A percentile compares a stretch with the other conserved stretches of the same genome.
Conservation (phyloP, 2,888 invertebrate species). For the Dynastes tityus region DNA sequence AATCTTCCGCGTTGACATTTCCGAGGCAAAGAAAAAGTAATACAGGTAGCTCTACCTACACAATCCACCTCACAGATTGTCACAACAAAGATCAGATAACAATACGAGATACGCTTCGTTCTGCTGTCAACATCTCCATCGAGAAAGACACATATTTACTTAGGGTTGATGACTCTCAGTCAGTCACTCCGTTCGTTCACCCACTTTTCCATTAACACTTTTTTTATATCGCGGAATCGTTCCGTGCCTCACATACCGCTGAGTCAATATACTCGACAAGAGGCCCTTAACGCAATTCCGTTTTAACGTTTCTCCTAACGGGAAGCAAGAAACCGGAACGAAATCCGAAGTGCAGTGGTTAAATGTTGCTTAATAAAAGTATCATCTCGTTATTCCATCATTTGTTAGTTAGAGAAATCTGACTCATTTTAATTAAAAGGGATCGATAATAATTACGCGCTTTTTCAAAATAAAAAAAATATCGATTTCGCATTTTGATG, state of each 20-base stretch:
- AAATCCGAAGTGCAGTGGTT: background rate
- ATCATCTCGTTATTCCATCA: no score
- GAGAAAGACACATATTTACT: constrained; percentile 45
- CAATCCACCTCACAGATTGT: constrained; percentile 25
- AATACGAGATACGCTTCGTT: constrained; percentile 16
- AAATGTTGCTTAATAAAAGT: background rate
- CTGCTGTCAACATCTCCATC: constrained; percentile 37
- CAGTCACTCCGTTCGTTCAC: constrained; percentile 37
- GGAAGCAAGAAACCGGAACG: background rate
- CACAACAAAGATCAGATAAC: constrained; percentile 36
- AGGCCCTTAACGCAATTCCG: constrained; percentile 32
- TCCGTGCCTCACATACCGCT: constrained; percentile 14
- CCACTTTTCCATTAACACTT: constrained; percentile 34
- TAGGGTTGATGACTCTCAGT: constrained; percentile 43
- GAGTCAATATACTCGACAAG: constrained; percentile 34
- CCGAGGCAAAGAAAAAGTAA: background rate
- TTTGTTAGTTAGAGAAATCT: no score
- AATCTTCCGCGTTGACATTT: constrained; percentile 16
- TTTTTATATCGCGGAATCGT: constrained; percentile 6
- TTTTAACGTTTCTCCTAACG: background rate
- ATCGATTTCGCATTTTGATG: no score
- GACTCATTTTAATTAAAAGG: no score
- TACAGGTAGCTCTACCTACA: background rate
- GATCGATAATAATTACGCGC: no score
- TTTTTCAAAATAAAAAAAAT: no score